Conservation (phyloP, 2,888 invertebrate genomes). For the Nowickia ferox region DNA sequence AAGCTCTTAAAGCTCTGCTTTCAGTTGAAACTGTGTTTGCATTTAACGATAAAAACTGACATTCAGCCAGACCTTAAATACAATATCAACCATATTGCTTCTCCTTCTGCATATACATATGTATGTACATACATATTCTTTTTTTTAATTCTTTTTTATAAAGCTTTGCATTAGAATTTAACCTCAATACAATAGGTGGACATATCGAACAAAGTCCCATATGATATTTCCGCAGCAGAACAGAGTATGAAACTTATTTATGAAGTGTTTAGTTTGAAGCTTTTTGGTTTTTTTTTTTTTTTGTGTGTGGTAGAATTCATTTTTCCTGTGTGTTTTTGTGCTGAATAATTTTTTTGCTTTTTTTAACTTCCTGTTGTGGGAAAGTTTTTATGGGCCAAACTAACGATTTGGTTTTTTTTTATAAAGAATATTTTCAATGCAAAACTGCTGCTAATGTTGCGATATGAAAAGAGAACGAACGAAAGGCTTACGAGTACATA, state of each 20-base stretch:
- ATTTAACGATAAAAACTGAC: not conserved
- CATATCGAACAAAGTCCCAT: slow-evolving; percentile 7
- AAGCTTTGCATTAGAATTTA: slow-evolving; percentile 62
- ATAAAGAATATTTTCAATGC: not conserved
- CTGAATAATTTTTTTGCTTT: not conserved
- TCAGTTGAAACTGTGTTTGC: not conserved
- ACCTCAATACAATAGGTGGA: slow-evolving; percentile 59
- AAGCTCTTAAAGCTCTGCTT: not conserved
- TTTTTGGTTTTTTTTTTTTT: too few species aligned
- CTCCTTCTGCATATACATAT: not conserved
- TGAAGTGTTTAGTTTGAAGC: slow-evolving; percentile 21
- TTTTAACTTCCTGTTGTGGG: slow-evolving; percentile 64
- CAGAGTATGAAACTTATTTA: slow-evolving; percentile 19
- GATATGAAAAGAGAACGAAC: not conserved
- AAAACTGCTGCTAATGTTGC: not conserved
- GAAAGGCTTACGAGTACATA: not conserved
- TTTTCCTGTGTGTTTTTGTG: slow-evolving; percentile 10
- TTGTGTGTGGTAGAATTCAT: not conserved
- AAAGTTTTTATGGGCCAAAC: slow-evolving; percentile 53
- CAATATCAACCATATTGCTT: not conserved
- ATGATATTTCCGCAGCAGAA: slow-evolving; percentile 10
- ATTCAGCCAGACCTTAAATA: slow-evolving; percentile 28
- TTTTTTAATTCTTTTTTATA: slow-evolving; percentile 8
- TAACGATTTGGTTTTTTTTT: not conserved
- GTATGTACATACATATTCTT: not conserved